Evolutionary conservation across 2,797 vertebrate genomes (phyloP).

Genomic region (Rhincodon typus): DNA sequence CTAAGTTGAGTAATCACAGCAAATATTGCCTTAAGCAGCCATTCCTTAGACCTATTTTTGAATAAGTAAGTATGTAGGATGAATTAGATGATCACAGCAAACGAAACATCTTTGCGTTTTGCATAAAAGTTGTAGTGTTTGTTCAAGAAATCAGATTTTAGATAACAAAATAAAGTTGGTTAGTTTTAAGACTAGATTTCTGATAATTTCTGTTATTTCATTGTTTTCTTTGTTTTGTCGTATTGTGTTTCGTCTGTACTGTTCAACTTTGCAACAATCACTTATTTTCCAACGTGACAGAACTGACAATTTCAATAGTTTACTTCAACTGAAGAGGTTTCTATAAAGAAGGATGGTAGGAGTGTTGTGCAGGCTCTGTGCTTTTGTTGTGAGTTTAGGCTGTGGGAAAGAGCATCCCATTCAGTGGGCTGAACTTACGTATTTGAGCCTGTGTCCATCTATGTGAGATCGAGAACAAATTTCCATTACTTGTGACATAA

Average conservation of each 20-base stretch:
- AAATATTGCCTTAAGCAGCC: background rate
- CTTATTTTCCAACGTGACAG: slow-evolving; percentile 3
- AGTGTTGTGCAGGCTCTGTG: slow-evolving; percentile 12
- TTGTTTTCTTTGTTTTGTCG: background rate
- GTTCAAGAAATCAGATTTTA: slow-evolving; percentile 32
- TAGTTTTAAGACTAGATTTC: background rate
- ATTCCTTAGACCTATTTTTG: background rate
- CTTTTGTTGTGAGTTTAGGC: slow-evolving; percentile 35
- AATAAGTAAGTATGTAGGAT: background rate
- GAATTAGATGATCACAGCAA: background rate
- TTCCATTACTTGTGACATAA: background rate
- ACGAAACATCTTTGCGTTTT: background rate
- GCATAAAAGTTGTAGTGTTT: background rate
- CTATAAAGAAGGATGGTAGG: slow-evolving; percentile 33
- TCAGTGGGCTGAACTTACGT: background rate
- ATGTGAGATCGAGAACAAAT: slow-evolving; percentile 14
- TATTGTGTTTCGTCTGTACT: background rate
- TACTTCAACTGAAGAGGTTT: slow-evolving; percentile 27
- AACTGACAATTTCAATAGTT: slow-evolving; percentile 25
- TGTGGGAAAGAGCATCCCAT: background rate
- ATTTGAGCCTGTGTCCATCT: background rate
- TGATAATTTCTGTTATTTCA: background rate
- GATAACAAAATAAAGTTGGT: background rate
- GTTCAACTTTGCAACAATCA: background rate
- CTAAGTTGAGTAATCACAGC: background rate